Percentiles rank a stretch among this genome's conserved stretches.
Conservation (phyloP, 2,113 vertebrate genomes). For the Paedocypris sp. region DNA sequence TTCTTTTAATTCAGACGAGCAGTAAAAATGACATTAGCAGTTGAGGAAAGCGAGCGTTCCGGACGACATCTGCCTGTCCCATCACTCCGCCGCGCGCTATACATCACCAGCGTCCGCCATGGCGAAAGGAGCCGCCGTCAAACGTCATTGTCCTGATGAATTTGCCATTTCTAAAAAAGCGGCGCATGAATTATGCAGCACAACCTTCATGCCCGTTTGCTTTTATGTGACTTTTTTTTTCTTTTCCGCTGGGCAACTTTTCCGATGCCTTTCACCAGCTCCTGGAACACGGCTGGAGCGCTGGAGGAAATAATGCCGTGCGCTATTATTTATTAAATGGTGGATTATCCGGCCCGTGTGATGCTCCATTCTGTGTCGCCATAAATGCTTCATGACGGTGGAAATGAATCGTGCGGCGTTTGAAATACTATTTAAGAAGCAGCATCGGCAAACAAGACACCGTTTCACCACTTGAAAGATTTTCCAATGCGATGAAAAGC, state of each 20-base stretch:
- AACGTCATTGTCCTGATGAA: slow-evolving; percentile 62
- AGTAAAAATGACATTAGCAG: slow-evolving; percentile 10
- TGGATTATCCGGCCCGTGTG: too few relatives aligned
- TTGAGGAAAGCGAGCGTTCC: slow-evolving; percentile 7
- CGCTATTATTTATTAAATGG: too few relatives aligned
- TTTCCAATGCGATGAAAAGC: too few relatives aligned
- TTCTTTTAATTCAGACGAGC: background rate
- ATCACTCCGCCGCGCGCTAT: slow-evolving; percentile 10
- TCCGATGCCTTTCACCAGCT: slow-evolving; percentile 40
- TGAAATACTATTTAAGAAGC: too few relatives aligned
- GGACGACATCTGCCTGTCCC: background rate
- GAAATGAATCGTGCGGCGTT: too few relatives aligned
- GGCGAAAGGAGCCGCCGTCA: slow-evolving; percentile 53
- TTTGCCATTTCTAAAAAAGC: slow-evolving; percentile 69
- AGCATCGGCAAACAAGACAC: too few relatives aligned
- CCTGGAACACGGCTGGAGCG: slow-evolving; percentile 41
- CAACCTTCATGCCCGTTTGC: slow-evolving; percentile 46
- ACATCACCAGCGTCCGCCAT: too few relatives aligned
- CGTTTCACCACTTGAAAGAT: too few relatives aligned
- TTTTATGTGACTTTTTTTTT: slow-evolving; percentile 13
- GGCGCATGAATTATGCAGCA: slow-evolving; percentile 68
- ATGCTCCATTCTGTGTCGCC: too few relatives aligned
- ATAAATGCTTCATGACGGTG: too few relatives aligned
- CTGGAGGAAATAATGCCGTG: slow-evolving; percentile 31
- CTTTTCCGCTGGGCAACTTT: too few relatives aligned